Conservation (phyloP, 2,797 vertebrate species). For the Anabacerthia variegaticeps region DNA sequence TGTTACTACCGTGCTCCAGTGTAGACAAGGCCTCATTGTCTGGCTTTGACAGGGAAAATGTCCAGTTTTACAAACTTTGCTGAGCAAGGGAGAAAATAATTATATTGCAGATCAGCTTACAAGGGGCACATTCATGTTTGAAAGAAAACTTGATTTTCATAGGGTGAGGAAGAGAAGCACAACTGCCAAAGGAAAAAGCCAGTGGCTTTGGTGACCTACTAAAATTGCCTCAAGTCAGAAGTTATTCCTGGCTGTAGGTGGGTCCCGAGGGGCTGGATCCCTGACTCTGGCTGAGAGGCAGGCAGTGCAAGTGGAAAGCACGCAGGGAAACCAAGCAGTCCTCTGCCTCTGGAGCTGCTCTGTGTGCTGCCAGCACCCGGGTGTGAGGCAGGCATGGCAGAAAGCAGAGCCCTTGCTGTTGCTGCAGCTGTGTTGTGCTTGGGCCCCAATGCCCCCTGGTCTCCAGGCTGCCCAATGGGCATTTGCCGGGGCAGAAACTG, state of each 20-base stretch:
- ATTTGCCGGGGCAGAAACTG: neutral
- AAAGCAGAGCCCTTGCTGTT: neutral
- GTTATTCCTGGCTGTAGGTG: conserved; percentile 28
- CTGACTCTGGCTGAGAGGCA: neutral
- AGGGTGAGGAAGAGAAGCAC: neutral
- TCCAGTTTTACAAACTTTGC: conserved; percentile 60
- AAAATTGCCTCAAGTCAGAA: conserved; percentile 1
- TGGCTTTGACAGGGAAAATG: conserved; percentile 27
- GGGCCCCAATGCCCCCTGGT: fast-evolving
- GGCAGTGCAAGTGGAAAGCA: fast-evolving
- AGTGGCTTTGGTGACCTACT: neutral
- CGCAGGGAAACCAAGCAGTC: neutral
- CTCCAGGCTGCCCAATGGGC: fast-evolving
- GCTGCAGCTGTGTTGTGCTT: fast-evolving
- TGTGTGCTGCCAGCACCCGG: fast-evolving
- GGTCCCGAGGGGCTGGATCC: neutral
- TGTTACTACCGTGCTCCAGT: neutral
- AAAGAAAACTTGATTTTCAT: conserved; percentile 37
- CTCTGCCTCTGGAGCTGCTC: neutral
- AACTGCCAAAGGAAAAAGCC: conserved; percentile 22
- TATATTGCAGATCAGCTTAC: conserved; percentile 54
- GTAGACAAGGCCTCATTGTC: conserved; percentile 64
- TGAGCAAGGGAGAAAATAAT: conserved; percentile 69
- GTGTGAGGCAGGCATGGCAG: fast-evolving
- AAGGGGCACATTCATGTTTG: conserved; percentile 55